Percentiles rank a stretch among this genome's conserved stretches.
Conservation (phyloP, 2,888 invertebrate species). For the Catocala sponsa region DNA sequence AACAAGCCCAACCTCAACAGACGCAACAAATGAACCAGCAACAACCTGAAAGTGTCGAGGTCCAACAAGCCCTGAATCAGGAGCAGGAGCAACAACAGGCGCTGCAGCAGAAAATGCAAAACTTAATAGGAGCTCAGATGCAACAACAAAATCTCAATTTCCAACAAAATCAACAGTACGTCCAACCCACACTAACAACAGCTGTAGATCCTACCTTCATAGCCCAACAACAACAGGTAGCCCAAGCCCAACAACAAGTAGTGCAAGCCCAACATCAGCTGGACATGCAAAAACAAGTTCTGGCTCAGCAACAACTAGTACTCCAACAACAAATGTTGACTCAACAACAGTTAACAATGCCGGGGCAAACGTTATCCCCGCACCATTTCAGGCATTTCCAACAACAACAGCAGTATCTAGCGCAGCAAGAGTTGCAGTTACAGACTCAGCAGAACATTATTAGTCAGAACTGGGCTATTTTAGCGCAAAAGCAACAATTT, state of each 20-base stretch:
- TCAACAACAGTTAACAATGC: slow-evolving; percentile 78
- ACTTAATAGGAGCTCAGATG: slow-evolving; percentile 69
- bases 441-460: slow-evolving; percentile 88
- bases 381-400: slow-evolving; percentile 76
- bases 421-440: slow-evolving; percentile 83
- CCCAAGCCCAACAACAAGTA: slow-evolving; percentile 81
- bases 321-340: slow-evolving; percentile 83
- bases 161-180: slow-evolving; percentile 73
- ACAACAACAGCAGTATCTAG: slow-evolving; percentile 84
- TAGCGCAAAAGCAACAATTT: slow-evolving; percentile 84
- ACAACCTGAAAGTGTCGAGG: slow-evolving; percentile 56
- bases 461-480: slow-evolving; percentile 85
- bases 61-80: slow-evolving; percentile 60
- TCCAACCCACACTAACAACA: slow-evolving; percentile 68
- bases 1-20: slow-evolving; percentile 51
- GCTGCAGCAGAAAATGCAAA: slow-evolving; percentile 73
- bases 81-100: slow-evolving; percentile 53
- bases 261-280: slow-evolving; percentile 82
- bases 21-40: slow-evolving; percentile 60
- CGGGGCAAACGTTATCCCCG: slow-evolving; percentile 83
- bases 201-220: slow-evolving; percentile 74
- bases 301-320: slow-evolving; percentile 82
- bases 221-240: slow-evolving; percentile 80
- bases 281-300: slow-evolving; percentile 82
- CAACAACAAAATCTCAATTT: slow-evolving; percentile 70